Base-by-base conservation (phyloP, 2,888 invertebrate genomes). In the Selenia dentaria region DNA sequence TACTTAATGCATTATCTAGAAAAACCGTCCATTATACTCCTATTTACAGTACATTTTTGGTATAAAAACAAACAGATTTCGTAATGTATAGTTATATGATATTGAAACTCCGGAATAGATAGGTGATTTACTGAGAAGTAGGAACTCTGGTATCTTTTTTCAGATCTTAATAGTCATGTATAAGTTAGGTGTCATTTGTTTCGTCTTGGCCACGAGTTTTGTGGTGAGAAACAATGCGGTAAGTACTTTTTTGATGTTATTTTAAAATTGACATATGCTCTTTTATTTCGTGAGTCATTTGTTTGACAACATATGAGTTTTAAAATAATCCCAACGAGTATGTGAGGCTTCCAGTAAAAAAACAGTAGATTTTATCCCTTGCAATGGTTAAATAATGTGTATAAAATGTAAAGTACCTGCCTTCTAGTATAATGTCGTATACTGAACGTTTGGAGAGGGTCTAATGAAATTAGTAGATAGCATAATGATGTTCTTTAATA, bases 161-260 rank as follows among this genome's bases (percentile, higher is more conserved):
- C 10, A 14, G 0, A 25, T 29, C 22, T 12, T 20, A 3, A 11
- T 26, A 12, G 10, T 14, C 28, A 61, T 67, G 63, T 39, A 33
- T n/a, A 57, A 51, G 24, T 43, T 51, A 4, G 18, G 32, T 22
- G 12, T 35, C 6, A 13, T 56, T 14, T 57, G 51, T 51, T 29
- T 60, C 27, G 27, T 47, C 27, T 36, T 65, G 25, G 20, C 48
- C 10, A 50, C 44, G 0, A 35, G 35, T 29, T 32, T 43, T 39
- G 22, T 62, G 16, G 38, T 45, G 11, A 47, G 48, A 47, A 28
- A 59, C 25, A 39, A 54, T 33, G 41, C 57, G 26, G 70, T 71
- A 49, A 63, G 67, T 57, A 29, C 12, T 6, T 4, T 22, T 22
- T 22, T 22, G 2, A 22, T 18, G 18, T 5, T 18, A 18, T 18